Evolutionary conservation across 1,140 invertebrate species (phyloP).

Genomic region (Zeugodacus cucurbitae): DNA sequence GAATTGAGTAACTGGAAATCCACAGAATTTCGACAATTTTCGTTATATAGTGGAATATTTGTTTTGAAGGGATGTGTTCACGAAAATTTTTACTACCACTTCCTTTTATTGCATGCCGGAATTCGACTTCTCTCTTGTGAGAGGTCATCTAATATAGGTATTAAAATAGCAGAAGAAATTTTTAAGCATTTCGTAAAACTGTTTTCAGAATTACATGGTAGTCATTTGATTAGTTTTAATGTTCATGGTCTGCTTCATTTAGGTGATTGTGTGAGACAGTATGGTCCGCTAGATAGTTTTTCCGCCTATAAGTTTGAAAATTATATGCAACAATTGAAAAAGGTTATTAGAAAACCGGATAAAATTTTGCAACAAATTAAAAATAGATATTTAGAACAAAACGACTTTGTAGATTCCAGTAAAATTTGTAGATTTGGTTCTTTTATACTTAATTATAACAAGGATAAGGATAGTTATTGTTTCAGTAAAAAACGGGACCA

Average conservation of each 20-base stretch:
- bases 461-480: neutral
- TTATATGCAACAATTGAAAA: neutral
- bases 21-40: too few relatives aligned
- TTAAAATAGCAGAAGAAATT: too few relatives aligned
- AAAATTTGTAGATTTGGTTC: neutral
- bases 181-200: too few relatives aligned
- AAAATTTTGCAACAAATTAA: slow-evolving; percentile 8
- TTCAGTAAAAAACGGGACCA: too few relatives aligned
- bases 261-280: neutral
- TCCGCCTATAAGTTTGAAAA: neutral
- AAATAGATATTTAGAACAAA: neutral
- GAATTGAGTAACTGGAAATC: too few relatives aligned
- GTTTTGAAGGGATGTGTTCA: too few relatives aligned
- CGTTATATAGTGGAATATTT: too few relatives aligned
- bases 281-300: neutral
- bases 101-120: too few relatives aligned
- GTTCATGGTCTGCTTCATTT: neutral
- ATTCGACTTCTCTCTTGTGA: too few relatives aligned
- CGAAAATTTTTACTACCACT: too few relatives aligned
- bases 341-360: neutral
- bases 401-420: neutral
- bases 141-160: too few relatives aligned
- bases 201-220: too few relatives aligned
- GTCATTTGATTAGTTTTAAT: neutral
- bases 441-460: neutral